phyloP scores from a whole-genome alignment of 2,797 vertebrate genomes.

The Calcarius lapponicus region DNA sequence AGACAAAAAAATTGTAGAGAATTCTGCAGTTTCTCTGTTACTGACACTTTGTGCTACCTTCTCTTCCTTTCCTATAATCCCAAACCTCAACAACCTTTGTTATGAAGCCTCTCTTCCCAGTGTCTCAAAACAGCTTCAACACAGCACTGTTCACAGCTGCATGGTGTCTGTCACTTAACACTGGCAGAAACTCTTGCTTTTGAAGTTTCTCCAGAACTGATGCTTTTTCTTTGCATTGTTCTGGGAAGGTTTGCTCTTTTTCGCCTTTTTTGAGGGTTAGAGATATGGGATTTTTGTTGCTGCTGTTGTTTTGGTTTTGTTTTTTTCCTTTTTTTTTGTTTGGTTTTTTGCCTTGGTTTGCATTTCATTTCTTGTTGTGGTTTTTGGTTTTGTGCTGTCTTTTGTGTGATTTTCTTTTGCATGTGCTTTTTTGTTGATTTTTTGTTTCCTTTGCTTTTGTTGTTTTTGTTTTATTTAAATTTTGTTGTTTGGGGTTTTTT shows the following conservation, averaged over 20 bases:
- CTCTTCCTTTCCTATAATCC: not conserved
- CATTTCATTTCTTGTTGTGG: not conserved
- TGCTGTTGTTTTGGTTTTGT: not conserved
- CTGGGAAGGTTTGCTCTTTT: not conserved
- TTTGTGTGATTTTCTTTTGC: not conserved
- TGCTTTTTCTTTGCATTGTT: not conserved
- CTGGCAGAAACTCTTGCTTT: not conserved
- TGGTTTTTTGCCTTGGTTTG: not conserved
- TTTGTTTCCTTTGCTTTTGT: not conserved
- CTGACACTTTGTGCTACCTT: not conserved
- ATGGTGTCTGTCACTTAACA: not conserved
- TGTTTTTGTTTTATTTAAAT: not conserved
- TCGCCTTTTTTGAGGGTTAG: not conserved
- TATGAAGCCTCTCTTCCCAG: not conserved
- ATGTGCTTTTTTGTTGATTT: not conserved
- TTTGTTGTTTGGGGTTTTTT: not conserved
- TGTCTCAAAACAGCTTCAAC: not conserved
- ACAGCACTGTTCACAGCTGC: not conserved
- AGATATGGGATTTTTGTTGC: not conserved
- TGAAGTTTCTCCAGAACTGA: not conserved
- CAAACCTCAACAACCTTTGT: not conserved
- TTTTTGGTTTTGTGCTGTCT: not conserved
- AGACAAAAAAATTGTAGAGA: not conserved
- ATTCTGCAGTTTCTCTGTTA: not conserved
- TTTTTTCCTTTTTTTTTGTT: not conserved